A percentile compares a stretch with the other conserved stretches of the same genome.
These are phyloP conservation scores for Helicoverpa armigera DNA, from an alignment of 1,140 invertebrate species.

Conservation along the genomic window DNA sequence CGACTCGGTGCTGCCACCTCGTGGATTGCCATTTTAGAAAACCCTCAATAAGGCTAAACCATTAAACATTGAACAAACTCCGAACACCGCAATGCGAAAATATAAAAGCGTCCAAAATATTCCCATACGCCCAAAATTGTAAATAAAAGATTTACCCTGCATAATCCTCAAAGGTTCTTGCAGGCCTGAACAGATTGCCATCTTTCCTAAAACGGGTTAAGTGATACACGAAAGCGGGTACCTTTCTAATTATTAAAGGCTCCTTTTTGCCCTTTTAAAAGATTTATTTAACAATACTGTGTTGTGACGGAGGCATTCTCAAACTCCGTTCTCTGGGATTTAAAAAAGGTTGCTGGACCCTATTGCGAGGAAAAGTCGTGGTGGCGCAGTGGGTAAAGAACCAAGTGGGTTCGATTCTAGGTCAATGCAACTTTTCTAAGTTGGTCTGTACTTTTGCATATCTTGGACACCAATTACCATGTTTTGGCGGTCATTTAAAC, in stretches of 20 bases:
- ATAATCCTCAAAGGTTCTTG: slow-evolving; percentile 29
- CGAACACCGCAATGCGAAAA: background rate
- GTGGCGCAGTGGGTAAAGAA: too few species aligned
- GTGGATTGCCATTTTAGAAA: too few species aligned
- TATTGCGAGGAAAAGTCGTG: too few species aligned
- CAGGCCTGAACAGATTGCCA: slow-evolving; percentile 29
- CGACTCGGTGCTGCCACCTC: too few species aligned
- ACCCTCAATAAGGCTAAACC: too few species aligned
- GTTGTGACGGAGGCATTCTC: background rate
- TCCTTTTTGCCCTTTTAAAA: slow-evolving; percentile 23
- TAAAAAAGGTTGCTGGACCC: background rate
- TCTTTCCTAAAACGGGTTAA: slow-evolving; percentile 32
- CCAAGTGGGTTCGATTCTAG: too few species aligned
- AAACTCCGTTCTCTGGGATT: slow-evolving; percentile 4
- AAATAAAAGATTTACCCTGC: background rate
- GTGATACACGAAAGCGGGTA: slow-evolving; percentile 35
- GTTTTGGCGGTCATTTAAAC: too few species aligned
- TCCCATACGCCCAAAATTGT: background rate
- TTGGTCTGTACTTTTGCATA: too few species aligned
- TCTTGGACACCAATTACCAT: too few species aligned
- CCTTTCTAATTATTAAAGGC: slow-evolving; percentile 37
- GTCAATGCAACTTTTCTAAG: too few species aligned
- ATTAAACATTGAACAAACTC: background rate
- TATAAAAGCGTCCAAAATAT: background rate
- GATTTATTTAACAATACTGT: slow-evolving; percentile 37